Conservation (phyloP, 2,888 invertebrate genomes). For the Hypolimnas misippus region DNA sequence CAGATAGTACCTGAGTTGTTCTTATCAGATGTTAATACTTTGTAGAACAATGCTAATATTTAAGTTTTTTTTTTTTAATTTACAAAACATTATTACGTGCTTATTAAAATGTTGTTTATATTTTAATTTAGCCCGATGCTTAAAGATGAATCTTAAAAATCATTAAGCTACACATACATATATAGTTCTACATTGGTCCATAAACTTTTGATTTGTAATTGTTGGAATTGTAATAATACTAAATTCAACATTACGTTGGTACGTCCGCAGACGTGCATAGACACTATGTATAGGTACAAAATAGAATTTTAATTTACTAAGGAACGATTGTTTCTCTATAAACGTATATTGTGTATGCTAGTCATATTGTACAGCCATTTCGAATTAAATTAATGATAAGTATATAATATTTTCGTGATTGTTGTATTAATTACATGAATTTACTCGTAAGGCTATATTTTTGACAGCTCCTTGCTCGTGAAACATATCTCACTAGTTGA, state of each 20-base stretch:
- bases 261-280: slow-evolving; percentile 46
- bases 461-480: slow-evolving; percentile 34
- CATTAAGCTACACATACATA: too few relatives aligned
- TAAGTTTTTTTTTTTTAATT: neutral
- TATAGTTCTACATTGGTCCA: too few relatives aligned
- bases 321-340: slow-evolving; percentile 58
- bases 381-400: slow-evolving; percentile 60
- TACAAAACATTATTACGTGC: neutral
- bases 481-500: neutral
- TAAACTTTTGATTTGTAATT: neutral
- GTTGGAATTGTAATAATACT: neutral
- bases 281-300: slow-evolving; percentile 65
- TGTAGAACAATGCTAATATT: neutral
- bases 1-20: neutral
- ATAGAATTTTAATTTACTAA: slow-evolving; percentile 67
- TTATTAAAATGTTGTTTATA: neutral
- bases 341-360: slow-evolving; percentile 73
- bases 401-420: slow-evolving; percentile 64
- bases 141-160: too few relatives aligned
- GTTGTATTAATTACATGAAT: slow-evolving; percentile 57
- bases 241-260: slow-evolving; percentile 8
- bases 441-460: slow-evolving; percentile 28
- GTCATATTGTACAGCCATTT: slow-evolving; percentile 78
- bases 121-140: too few relatives aligned
- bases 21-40: neutral